These are phyloP conservation scores for Haemorhous mexicanus DNA, from an alignment of 2,113 vertebrate genomes.

Conservation along the genomic window DNA sequence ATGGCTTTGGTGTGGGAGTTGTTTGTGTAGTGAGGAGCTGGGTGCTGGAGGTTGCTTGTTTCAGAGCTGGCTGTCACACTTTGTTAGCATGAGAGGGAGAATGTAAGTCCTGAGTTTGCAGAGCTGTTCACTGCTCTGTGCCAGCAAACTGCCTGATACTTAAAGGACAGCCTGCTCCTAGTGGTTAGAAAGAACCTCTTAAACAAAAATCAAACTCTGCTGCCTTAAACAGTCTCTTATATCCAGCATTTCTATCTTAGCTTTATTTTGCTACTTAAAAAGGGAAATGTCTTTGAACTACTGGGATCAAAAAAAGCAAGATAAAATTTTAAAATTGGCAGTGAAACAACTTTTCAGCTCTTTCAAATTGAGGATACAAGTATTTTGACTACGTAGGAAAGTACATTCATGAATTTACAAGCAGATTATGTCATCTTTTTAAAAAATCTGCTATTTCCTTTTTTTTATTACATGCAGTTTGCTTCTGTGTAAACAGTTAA, in stretches of 20 bases:
- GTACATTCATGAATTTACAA: neutral
- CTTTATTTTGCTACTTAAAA: neutral
- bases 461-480: neutral
- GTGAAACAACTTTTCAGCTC: neutral
- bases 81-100: neutral
- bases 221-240: neutral
- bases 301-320: rapidly evolving
- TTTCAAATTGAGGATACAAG: neutral
- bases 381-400: neutral
- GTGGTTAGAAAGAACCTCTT: neutral
- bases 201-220: neutral
- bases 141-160: neutral
- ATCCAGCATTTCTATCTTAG: neutral
- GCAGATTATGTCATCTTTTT: neutral
- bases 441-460: neutral
- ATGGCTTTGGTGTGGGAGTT: neutral
- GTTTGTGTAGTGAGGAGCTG: neutral
- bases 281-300: neutral
- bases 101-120: neutral
- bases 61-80: neutral
- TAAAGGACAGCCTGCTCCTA: neutral
- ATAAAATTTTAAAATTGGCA: neutral
- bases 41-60: neutral
- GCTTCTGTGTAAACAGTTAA: neutral
- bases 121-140: neutral